Conservation (phyloP, 2,888 invertebrate genomes). For the Philonicus albiceps region DNA sequence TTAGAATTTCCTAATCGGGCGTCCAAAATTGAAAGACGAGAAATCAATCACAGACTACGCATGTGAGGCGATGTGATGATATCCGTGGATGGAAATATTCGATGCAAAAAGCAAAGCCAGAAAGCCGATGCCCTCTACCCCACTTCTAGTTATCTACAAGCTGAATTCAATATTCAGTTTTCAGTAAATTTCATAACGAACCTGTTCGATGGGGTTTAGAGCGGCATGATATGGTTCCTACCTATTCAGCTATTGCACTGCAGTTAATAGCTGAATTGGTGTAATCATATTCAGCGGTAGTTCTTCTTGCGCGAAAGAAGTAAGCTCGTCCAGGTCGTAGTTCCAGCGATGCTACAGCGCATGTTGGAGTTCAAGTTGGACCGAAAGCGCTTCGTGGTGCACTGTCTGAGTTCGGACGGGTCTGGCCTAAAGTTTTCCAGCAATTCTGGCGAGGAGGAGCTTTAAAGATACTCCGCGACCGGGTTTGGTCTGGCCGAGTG, state of each 20-base stretch:
- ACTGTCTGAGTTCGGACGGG: not conserved
- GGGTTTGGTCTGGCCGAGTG: constrained; percentile 13
- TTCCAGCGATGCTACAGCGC: not conserved
- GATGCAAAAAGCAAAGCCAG: not conserved
- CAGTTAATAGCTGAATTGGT: not conserved
- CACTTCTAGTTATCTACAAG: not conserved
- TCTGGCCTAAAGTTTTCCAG: constrained; percentile 21
- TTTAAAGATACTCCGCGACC: not conserved
- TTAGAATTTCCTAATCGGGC: not conserved
- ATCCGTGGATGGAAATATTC: not conserved
- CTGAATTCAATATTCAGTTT: not conserved
- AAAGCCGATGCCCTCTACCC: not conserved
- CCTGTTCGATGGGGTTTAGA: not conserved
- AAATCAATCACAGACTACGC: not conserved
- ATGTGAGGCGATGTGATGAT: not conserved
- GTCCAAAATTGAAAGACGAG: not conserved
- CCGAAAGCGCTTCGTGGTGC: not conserved
- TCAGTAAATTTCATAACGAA: not conserved
- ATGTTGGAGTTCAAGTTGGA: not conserved
- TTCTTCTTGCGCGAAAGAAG: not conserved
- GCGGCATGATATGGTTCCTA: not conserved
- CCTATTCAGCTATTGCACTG: not conserved
- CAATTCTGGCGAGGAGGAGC: constrained; percentile 1
- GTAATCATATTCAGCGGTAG: not conserved
- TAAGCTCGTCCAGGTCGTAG: not conserved